phyloP scores from a whole-genome alignment of 2,888 invertebrate species.

The Sialis lutaria region DNA sequence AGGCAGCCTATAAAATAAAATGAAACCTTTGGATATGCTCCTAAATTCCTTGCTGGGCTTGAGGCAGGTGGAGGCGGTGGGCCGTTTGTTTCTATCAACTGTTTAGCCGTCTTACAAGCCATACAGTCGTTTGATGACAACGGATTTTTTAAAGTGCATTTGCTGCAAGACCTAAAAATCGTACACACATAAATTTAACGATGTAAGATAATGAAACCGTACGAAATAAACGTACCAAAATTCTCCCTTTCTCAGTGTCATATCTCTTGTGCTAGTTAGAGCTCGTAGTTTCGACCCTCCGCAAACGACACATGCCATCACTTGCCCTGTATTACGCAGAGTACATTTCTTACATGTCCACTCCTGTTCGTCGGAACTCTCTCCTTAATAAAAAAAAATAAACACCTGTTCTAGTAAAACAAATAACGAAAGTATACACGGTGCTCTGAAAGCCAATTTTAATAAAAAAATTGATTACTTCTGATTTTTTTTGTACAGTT shows the following conservation, averaged over 20 bases:
- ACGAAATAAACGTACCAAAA: conserved; percentile 34
- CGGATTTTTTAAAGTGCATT: conserved; percentile 70
- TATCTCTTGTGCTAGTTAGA: conserved; percentile 41
- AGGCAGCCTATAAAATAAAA: neutral
- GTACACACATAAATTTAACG: neutral
- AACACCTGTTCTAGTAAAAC: too few species aligned
- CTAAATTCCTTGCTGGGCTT: conserved; percentile 9
- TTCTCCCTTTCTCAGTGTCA: conserved; percentile 51
- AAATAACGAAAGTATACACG: too few species aligned
- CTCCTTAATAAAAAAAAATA: conserved; percentile 9
- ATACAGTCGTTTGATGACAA: conserved; percentile 46
- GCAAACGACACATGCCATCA: conserved; percentile 68
- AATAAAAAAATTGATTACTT: too few species aligned
- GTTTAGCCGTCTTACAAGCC: conserved; percentile 52
- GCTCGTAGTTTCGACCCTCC: conserved; percentile 66
- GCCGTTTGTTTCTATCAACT: conserved; percentile 22
- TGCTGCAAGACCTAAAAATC: conserved; percentile 43
- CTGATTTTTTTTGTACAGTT: too few species aligned
- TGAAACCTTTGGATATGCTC: conserved; percentile 20
- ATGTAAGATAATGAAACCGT: conserved; percentile 2
- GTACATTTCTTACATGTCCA: conserved; percentile 87
- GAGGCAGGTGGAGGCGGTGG: conserved; percentile 9
- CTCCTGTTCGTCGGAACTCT: conserved; percentile 22
- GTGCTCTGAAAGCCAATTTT: too few species aligned
- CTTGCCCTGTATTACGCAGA: conserved; percentile 53